Conservation (phyloP, 2,797 vertebrate species). For the Pipistrellus pygmaeus region DNA sequence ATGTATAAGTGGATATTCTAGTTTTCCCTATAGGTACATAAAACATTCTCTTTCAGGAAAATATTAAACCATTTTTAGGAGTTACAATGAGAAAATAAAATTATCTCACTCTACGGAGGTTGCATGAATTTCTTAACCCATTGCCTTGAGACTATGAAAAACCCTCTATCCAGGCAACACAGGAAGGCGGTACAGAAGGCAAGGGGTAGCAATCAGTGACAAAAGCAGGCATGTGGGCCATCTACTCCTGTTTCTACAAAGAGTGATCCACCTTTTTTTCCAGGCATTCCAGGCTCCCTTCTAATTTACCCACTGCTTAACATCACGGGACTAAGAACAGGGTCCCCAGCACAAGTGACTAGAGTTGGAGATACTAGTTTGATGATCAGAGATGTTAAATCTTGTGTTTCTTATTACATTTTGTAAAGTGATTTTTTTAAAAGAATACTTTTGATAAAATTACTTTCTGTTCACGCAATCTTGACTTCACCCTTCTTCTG, state of each 20-base stretch:
- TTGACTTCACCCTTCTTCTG: neutral
- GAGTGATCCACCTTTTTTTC: neutral
- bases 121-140: neutral
- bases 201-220: neutral
- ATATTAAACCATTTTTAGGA: neutral
- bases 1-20: neutral
- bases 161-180: neutral
- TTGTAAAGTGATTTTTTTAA: neutral
- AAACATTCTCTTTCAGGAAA: neutral
- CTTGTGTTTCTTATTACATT: neutral
- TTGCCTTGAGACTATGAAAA: neutral
- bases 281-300: neutral
- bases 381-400: neutral
- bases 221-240: accelerated
- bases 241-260: neutral
- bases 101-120: neutral
- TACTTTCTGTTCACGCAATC: neutral
- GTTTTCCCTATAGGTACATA: neutral
- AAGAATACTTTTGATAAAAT: neutral
- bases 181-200: neutral
- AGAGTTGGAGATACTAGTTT: neutral
- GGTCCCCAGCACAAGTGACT: neutral
- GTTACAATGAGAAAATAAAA: neutral
- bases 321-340: neutral
- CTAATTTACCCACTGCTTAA: neutral